phyloP scores from a whole-genome alignment of 2,113 vertebrate genomes.

The Sialia sialis region DNA sequence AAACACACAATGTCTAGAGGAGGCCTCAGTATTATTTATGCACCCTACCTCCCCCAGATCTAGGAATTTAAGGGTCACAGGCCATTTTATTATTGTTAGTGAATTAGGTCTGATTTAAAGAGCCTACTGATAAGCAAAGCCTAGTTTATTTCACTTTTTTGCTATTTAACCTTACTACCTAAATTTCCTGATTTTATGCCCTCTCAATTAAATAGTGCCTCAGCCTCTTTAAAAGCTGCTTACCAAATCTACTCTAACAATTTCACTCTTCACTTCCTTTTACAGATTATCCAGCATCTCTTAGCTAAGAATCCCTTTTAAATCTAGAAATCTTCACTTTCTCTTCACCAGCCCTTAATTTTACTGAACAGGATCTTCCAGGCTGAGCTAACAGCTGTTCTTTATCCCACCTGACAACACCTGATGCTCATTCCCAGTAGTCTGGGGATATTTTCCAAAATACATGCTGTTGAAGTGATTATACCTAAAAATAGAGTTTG shows the following conservation, averaged over 20 bases:
- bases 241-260: neutral
- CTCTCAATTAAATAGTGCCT: neutral
- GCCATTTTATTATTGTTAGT: neutral
- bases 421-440: neutral
- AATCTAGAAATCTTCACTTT: conserved; percentile 15
- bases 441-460: neutral
- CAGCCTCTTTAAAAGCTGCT: neutral
- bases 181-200: neutral
- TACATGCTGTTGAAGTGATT: neutral
- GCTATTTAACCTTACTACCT: neutral
- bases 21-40: neutral
- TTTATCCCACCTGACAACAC: neutral
- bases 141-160: neutral
- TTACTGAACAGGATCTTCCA: neutral
- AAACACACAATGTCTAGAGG: neutral
- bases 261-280: neutral
- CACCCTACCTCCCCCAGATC: neutral
- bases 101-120: neutral
- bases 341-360: neutral
- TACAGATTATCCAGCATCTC: neutral
- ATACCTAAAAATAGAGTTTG: neutral
- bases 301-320: neutral
- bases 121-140: neutral
- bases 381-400: neutral
- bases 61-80: neutral